A percentile compares a stretch with the other conserved stretches of the same genome.
Evolutionary conservation across 2,113 vertebrate genomes (phyloP).

Genomic region (Daubentonia madagascariensis): DNA sequence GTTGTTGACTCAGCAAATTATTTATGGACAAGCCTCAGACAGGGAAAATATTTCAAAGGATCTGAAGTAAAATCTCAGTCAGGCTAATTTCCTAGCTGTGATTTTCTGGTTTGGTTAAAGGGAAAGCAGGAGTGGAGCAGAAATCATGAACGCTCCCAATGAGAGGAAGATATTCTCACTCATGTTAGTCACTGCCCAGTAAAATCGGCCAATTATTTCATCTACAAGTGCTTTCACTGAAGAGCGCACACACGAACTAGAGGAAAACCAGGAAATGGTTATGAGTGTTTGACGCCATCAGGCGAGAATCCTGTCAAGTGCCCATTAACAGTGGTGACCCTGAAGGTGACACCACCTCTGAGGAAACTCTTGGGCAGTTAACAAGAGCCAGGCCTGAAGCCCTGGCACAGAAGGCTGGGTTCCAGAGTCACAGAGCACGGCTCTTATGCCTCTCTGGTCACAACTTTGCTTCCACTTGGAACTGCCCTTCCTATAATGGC

Average conservation of each 20-base stretch:
- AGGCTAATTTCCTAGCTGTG: neutral
- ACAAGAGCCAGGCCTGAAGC: neutral
- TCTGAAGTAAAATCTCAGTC: neutral
- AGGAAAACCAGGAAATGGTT: neutral
- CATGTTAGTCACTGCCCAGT: neutral
- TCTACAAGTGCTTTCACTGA: neutral
- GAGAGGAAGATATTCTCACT: neutral
- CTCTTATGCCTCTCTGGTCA: too few species aligned
- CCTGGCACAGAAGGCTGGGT: too few species aligned
- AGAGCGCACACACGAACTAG: neutral
- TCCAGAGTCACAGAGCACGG: neutral
- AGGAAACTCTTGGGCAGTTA: accelerated
- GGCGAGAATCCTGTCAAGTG: accelerated
- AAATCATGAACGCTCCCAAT: neutral
- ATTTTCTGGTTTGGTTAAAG: neutral
- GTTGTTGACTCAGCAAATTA: neutral
- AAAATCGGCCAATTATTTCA: neutral
- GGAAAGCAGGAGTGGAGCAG: neutral
- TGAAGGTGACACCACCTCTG: neutral
- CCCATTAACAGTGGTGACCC: accelerated
- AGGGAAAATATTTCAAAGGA: neutral
- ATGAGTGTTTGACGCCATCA: accelerated
- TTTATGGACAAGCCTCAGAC: neutral
- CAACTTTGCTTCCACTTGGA: neutral
- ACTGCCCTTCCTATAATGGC: neutral